Conservation (phyloP, 2,113 vertebrate species). For the Columbina picui region DNA sequence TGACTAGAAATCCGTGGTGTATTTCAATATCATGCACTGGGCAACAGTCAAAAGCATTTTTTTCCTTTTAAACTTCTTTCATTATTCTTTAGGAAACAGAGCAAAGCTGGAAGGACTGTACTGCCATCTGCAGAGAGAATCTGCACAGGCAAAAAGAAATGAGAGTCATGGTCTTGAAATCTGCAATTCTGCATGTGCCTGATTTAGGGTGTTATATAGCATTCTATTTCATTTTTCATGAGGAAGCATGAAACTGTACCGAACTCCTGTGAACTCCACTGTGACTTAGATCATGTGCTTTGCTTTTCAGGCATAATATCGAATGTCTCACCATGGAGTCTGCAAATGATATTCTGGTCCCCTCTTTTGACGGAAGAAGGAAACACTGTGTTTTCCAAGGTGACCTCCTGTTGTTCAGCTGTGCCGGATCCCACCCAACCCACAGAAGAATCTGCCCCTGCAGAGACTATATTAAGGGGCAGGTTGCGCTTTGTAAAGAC, state of each 20-base stretch:
- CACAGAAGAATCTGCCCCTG: slow-evolving; percentile 93
- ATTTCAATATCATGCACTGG: not conserved
- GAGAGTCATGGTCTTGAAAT: not conserved
- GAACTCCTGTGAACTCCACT: not conserved
- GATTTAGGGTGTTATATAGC: not conserved
- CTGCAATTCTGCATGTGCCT: not conserved
- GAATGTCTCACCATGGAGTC: slow-evolving; percentile 90
- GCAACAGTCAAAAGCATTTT: not conserved
- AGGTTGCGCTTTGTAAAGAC: slow-evolving; percentile 94
- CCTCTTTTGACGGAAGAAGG: slow-evolving; percentile 84
- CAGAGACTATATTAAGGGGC: slow-evolving; percentile 98
- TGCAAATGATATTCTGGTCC: slow-evolving; percentile 88
- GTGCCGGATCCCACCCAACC: slow-evolving; percentile 87
- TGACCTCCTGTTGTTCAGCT: slow-evolving; percentile 97
- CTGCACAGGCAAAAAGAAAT: not conserved
- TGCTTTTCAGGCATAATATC: slow-evolving; percentile 83
- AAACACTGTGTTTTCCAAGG: slow-evolving; percentile 94
- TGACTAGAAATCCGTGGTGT: not conserved
- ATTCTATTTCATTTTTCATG: not conserved
- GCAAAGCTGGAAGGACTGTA: not conserved
- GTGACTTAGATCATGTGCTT: not conserved
- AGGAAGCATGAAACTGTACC: not conserved
- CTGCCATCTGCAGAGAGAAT: slow-evolving; percentile 56
- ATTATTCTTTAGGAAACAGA: not conserved
- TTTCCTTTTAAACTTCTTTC: not conserved